Conservation (phyloP, 2,888 invertebrate genomes). For the Mystacides longicornis region DNA sequence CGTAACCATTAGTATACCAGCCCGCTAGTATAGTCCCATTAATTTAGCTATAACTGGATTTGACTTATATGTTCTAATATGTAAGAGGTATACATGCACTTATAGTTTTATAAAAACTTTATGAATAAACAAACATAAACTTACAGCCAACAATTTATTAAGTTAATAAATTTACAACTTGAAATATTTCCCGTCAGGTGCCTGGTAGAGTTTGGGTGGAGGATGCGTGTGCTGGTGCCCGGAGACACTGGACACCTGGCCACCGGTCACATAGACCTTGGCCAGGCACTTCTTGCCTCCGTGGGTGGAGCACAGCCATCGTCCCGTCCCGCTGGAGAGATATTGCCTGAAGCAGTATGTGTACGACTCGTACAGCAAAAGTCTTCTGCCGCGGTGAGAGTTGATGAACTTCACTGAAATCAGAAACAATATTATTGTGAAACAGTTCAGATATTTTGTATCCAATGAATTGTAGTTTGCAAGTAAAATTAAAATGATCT, state of each 20-base stretch:
- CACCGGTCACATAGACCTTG: not conserved
- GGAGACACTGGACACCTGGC: not conserved
- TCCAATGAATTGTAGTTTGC: no score
- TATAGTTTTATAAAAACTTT: no score
- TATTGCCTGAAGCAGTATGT: slow-evolving; percentile 8
- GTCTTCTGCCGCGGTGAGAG: slow-evolving; percentile 3
- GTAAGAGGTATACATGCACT: no score
- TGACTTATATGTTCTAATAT: no score
- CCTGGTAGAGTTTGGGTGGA: not conserved
- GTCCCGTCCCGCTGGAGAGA: not conserved
- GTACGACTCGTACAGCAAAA: slow-evolving; percentile 2
- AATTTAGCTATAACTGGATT: no score
- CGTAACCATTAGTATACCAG: no score
- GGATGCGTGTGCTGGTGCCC: slow-evolving; percentile 6
- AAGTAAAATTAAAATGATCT: no score
- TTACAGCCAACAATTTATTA: no score
- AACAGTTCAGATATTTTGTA: not conserved
- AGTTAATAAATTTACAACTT: not conserved
- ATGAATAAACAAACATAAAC: no score
- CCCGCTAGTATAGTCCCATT: no score
- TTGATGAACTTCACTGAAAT: slow-evolving; percentile 11
- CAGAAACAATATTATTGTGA: not conserved
- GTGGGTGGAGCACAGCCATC: slow-evolving; percentile 4
- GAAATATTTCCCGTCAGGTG: slow-evolving; percentile 3
- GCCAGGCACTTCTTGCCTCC: not conserved